A percentile compares a stretch with the other conserved stretches of the same genome.
Conservation (phyloP, 2,888 invertebrate species). For the Lasioglossum villosulum region DNA sequence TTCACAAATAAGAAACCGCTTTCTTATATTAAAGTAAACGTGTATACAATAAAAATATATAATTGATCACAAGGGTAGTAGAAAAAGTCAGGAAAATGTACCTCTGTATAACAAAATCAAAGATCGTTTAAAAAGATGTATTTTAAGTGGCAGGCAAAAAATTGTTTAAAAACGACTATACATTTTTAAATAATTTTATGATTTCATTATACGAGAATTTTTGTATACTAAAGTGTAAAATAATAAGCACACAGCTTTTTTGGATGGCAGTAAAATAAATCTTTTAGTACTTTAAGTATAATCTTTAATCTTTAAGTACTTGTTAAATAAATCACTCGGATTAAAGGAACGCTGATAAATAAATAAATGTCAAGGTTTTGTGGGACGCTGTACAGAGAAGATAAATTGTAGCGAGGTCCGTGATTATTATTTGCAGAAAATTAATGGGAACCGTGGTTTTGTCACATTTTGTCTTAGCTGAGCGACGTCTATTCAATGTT, state of each 20-base stretch:
- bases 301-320: no score
- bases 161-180: no score
- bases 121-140: no score
- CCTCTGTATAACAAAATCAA: no score
- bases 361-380: neutral
- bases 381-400: no score
- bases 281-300: no score
- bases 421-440: neutral
- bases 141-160: no score
- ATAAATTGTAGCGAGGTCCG: neutral
- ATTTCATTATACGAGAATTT: no score
- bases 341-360: no score
- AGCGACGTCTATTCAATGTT: conserved; percentile 25
- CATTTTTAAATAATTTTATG: no score
- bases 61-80: neutral
- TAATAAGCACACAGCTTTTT: neutral
- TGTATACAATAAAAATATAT: neutral
- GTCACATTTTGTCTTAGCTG: neutral
- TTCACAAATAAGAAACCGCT: neutral
- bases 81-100: neutral
- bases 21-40: neutral
- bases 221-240: neutral
- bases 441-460: neutral
- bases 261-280: neutral
- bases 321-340: no score